These are phyloP conservation scores for Mormyrops boulengeri DNA, from an alignment of 2,797 vertebrate genomes.

Conservation along the genomic window DNA sequence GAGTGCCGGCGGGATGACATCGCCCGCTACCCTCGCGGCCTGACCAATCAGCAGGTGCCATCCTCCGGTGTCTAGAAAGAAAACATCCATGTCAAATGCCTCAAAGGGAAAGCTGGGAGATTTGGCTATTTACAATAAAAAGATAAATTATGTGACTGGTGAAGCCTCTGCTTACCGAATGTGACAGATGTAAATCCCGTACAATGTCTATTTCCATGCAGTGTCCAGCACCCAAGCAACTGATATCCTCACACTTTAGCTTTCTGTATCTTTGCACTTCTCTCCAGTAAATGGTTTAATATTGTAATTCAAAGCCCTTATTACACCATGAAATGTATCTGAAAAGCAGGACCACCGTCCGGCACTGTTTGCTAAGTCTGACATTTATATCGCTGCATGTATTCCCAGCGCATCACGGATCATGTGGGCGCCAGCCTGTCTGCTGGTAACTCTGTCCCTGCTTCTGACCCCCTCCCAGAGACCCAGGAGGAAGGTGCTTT, in stretches of 20 bases:
- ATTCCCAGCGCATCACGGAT: not conserved
- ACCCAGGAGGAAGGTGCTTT: slow-evolving; percentile 46
- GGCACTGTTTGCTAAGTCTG: not conserved
- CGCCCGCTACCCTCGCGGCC: slow-evolving; percentile 46
- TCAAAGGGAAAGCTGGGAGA: not conserved
- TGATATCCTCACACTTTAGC: not conserved
- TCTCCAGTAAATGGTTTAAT: not conserved
- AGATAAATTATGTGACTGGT: not conserved
- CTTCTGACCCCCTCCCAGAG: slow-evolving; percentile 35
- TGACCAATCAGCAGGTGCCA: slow-evolving; percentile 40
- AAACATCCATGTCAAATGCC: not conserved
- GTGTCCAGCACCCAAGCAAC: not conserved
- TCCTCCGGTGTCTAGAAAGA: not conserved
- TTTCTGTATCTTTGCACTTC: not conserved
- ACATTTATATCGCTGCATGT: not conserved
- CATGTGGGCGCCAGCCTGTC: not conserved
- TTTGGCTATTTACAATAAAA: slow-evolving; percentile 6
- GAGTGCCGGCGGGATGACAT: slow-evolving; percentile 46
- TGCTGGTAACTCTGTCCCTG: not conserved
- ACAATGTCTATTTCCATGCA: not conserved
- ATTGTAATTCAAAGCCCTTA: not conserved
- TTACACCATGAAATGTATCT: not conserved
- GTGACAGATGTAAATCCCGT: not conserved
- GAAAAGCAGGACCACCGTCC: not conserved
- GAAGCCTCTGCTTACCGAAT: not conserved